Evolutionary conservation across 2,888 invertebrate species (phyloP), one percentile per base, ranked within the genome.

Genomic region (Drosophila setosimentum): DNA sequence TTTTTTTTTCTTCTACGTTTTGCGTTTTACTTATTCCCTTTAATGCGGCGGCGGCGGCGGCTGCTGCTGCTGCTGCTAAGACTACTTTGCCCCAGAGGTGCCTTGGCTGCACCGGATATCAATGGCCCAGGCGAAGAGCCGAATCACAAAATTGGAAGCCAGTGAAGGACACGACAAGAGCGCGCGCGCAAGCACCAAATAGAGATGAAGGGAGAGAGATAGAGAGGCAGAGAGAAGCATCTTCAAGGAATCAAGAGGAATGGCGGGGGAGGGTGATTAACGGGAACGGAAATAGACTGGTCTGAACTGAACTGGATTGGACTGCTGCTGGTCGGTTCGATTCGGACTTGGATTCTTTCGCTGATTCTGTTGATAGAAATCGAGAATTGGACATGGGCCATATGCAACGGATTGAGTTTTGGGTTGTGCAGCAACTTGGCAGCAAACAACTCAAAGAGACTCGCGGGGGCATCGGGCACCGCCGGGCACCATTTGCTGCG

Each of bases 61-160:
- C 33, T 6, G 24, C 54, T 18, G 35, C 68, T 68, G 68, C 33
- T 51, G 53, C 27, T 37, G n/a, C 54, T 27, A 27, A 64, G 59
- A 65, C 30, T 53, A 37, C 50, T 73, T 65, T 68, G 70, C 51
- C 72, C 80, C 79, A 80, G 80, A 80, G 77, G 80, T 80, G 80
- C 80, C 78, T 71, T 76, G 80, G 69, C 78, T 80, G 72, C 80
- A 80, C 77, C 79, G 79, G 79, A 79, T 79, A 79, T 66, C 77
- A 76, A 65, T 65, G 24, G 80, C 72, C 68, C 80, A 79, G 68
- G 68, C 69, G 79, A 80, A 76, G 73, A 79, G 80, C 37, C 68
- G 49, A 49, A 27, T 74, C 68, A 69, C 72, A 68, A 59, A 76
- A 37, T 37, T 73, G 68, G 76, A 72, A 76, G 69, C 76, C 73